Conservation (phyloP, 2,113 vertebrate genomes). For the Aptenodytes patagonicus region DNA sequence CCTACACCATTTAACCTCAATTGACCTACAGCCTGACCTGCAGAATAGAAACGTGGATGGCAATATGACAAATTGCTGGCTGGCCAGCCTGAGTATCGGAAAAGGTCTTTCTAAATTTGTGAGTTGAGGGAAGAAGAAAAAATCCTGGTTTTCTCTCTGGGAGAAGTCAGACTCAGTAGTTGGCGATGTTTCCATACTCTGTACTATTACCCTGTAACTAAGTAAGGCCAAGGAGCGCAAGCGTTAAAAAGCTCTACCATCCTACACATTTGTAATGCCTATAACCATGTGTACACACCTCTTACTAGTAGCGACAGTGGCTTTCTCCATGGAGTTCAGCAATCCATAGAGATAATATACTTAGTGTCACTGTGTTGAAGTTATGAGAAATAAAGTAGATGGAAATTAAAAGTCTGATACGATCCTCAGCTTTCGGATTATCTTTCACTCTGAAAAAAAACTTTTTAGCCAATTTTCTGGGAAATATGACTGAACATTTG, state of each 20-base stretch:
- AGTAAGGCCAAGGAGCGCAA: not conserved
- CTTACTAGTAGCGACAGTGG: not conserved
- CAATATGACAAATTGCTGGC: not conserved
- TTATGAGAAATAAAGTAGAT: not conserved
- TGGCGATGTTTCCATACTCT: not conserved
- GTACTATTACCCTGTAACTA: not conserved
- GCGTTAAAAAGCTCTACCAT: not conserved
- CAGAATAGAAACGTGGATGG: not conserved
- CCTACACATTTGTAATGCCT: not conserved
- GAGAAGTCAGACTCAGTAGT: not conserved
- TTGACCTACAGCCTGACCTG: not conserved
- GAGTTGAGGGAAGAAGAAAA: not conserved
- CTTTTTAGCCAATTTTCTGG: conserved; percentile 23
- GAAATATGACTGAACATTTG: conserved; percentile 33
- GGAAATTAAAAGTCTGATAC: not conserved
- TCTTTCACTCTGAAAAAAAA: not conserved
- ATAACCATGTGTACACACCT: not conserved
- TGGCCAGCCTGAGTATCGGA: not conserved
- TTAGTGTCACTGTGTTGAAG: not conserved
- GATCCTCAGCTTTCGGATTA: not conserved
- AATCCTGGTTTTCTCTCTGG: not conserved
- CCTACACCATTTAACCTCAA: not conserved
- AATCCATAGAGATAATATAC: not conserved
- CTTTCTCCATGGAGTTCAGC: not conserved
- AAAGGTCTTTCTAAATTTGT: not conserved